Evolutionary conservation across 2,888 invertebrate genomes (phyloP).

Genomic region (Mythimna albipuncta): DNA sequence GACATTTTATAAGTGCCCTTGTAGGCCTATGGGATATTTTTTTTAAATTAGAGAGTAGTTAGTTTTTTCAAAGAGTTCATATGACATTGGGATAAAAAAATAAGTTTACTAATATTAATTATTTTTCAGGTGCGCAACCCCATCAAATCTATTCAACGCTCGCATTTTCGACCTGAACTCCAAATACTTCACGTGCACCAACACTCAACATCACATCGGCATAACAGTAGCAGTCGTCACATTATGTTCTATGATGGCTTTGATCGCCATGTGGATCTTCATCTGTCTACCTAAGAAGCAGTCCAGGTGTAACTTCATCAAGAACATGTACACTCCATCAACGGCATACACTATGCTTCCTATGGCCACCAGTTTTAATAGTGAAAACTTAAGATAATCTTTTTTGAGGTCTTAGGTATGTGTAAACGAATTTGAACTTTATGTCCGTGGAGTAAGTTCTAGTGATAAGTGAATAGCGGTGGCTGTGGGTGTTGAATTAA

Average conservation of each 20-base stretch:
- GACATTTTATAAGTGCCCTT: too few relatives aligned
- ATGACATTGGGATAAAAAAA: neutral
- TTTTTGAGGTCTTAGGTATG: neutral
- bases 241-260: conserved; percentile 71
- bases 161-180: conserved; percentile 83
- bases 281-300: conserved; percentile 76
- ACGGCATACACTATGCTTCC: conserved; percentile 78
- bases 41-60: neutral
- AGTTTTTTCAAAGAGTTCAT: neutral
- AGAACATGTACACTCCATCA: conserved; percentile 69
- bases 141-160: conserved; percentile 81
- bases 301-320: conserved; percentile 67
- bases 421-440: conserved; percentile 3
- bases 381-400: conserved; percentile 21
- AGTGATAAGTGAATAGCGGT: neutral
- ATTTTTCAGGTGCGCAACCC: conserved; percentile 87
- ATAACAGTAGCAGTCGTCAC: conserved; percentile 71
- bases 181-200: conserved; percentile 83
- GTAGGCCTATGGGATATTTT: too few relatives aligned
- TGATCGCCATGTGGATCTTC: conserved; percentile 81
- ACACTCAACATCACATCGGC: conserved; percentile 64
- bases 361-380: conserved; percentile 55
- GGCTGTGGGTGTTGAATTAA: neutral
- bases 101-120: neutral
- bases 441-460: neutral